phyloP scores from a whole-genome alignment of 2,113 vertebrate genomes.

The Corythornis cristatus region DNA sequence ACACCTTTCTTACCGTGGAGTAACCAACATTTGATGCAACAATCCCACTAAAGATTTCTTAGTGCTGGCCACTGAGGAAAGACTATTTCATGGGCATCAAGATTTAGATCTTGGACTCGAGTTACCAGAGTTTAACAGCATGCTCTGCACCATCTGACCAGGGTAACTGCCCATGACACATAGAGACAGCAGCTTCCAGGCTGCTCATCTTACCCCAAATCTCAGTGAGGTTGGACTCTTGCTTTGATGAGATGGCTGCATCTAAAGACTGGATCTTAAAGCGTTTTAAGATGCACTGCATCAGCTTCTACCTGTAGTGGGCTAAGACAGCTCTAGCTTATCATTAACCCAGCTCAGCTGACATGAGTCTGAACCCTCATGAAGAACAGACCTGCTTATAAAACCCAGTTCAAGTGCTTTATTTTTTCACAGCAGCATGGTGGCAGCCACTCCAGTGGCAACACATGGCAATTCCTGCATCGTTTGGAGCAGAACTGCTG shows the following conservation, averaged over 20 bases:
- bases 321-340: not conserved
- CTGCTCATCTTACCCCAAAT: slow-evolving; percentile 8
- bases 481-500: not conserved
- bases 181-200: not conserved
- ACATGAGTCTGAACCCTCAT: not conserved
- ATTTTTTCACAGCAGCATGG: not conserved
- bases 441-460: not conserved
- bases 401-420: not conserved
- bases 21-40: not conserved
- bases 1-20: slow-evolving; percentile 5
- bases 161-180: not conserved
- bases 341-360: not conserved
- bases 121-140: not conserved
- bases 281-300: not conserved
- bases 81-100: not conserved
- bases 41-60: not conserved
- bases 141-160: not conserved
- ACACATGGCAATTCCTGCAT: not conserved
- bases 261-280: slow-evolving; percentile 20
- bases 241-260: slow-evolving; percentile 2
- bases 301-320: not conserved
- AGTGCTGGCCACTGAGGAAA: not conserved
- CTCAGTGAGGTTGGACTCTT: slow-evolving; percentile 17
- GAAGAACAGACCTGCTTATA: slow-evolving; percentile 21
- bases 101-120: not conserved